Percentiles rank a stretch among this genome's conserved stretches.
phyloP scores from a whole-genome alignment of 23 tunicate species.

The Diplosoma virens region DNA sequence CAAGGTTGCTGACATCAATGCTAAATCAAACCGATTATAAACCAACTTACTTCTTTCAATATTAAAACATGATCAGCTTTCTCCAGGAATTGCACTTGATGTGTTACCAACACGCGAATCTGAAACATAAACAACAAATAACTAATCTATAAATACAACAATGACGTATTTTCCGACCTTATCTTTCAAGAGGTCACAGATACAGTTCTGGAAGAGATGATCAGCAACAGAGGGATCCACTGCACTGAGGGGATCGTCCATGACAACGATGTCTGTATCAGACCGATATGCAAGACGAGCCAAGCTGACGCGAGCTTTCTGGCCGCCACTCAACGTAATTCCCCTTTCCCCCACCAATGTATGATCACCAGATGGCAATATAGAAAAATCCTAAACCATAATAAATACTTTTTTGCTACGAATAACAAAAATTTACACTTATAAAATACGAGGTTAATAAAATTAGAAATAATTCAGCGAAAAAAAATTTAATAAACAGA shows the following conservation, averaged over 20 bases:
- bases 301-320: constrained; percentile 86
- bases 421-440: too few relatives aligned
- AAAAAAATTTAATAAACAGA: not conserved
- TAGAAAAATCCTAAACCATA: constrained; percentile 63
- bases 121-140: constrained; percentile 14
- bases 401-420: too few relatives aligned
- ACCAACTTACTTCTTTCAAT: constrained; percentile 91
- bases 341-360: constrained; percentile 92
- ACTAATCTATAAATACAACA: not conserved
- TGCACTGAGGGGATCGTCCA: constrained; percentile 96
- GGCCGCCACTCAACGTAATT: constrained; percentile 90
- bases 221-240: constrained; percentile 81
- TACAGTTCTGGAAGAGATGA: constrained; percentile 61
- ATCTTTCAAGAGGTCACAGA: constrained; percentile 58
- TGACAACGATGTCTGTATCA: constrained; percentile 41
- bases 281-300: constrained; percentile 79
- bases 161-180: too few relatives aligned
- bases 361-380: constrained; percentile 57
- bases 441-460: too few relatives aligned
- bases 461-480: too few relatives aligned
- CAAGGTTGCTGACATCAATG: too few relatives aligned
- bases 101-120: constrained; percentile 86
- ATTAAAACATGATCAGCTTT: constrained; percentile 69
- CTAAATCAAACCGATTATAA: too few relatives aligned
- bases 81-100: constrained; percentile 72